Evolutionary conservation across 1,140 invertebrate genomes (phyloP), one percentile per base, ranked within the genome.

Genomic region (Platorchestia sp.): DNA sequence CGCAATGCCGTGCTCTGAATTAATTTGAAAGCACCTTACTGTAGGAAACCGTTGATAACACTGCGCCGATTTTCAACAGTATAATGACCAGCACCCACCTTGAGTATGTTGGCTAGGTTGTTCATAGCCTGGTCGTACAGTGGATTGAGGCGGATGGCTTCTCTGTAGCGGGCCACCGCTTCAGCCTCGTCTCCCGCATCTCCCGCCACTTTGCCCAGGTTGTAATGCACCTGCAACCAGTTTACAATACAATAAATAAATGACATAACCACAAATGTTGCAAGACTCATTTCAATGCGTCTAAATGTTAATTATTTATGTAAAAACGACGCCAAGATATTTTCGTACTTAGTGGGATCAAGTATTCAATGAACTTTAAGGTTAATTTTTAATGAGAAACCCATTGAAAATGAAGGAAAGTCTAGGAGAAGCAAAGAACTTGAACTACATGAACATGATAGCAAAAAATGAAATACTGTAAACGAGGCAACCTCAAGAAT

Each of bases 121-220:
- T 99, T 99, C 98, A 99, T 98, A 0, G 99, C 99, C 97, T 99
- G 99, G 97, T 99, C 99, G 97, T 99, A 99, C 41, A 98, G 97
- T 19, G 99, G 99, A 97, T 99, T 98, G 41, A 99, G 97, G 96
- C 98, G 98, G 96, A 96, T 98, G 47, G 99, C 98, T 97, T 98
- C 97, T 97, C 98, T 97, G 97, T 99, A 99, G 97, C 98, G 98
- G 42, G 97, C 96, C 95, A 99, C 98, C 5, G 99, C 99, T 96
- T 98, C 97, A 36, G 97, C 97, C 95, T 97, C 97, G 96, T 99
- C 97, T 45, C 98, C 98, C n/a, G 97, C 97, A 97, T 99, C 98
- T 19, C 98, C 98, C 91, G 98, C 98, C 96, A 96, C 98, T 97
- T 99, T 99, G 0, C 98, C 99, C 95, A 99, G 98, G 97, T 99